phyloP scores from a whole-genome alignment of 2,888 invertebrate species.

The Idaea straminata region DNA sequence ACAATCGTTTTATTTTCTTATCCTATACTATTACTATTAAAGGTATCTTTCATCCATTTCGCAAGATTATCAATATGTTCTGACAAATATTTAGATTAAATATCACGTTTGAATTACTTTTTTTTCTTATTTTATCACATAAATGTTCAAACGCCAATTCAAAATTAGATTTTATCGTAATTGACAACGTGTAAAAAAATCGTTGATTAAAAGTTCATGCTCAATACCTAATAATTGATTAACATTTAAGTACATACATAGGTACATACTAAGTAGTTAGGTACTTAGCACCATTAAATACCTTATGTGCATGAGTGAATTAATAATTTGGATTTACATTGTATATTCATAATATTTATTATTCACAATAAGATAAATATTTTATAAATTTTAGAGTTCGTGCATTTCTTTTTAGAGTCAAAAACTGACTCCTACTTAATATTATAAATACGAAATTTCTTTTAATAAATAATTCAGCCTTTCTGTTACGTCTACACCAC shows the following conservation, averaged over 20 bases:
- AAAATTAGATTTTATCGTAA: background rate
- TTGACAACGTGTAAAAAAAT: background rate
- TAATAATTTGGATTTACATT: background rate
- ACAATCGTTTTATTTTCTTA: too few relatives aligned
- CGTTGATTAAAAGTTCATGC: background rate
- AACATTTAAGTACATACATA: background rate
- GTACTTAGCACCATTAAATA: conserved; percentile 1
- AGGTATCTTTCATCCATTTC: too few relatives aligned
- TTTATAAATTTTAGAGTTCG: too few relatives aligned
- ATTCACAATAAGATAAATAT: too few relatives aligned
- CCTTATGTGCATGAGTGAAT: conserved; percentile 6
- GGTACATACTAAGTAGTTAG: background rate
- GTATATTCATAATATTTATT: background rate
- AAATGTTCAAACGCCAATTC: background rate
- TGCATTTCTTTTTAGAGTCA: too few relatives aligned
- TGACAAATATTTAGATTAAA: background rate
- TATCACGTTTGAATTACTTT: background rate
- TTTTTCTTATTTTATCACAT: background rate
- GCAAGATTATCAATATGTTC: too few relatives aligned
- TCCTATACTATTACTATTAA: too few relatives aligned
- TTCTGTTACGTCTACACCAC: too few relatives aligned
- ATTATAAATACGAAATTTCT: too few relatives aligned
- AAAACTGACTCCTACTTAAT: too few relatives aligned
- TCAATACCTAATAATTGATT: background rate
- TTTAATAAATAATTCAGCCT: too few relatives aligned